Evolutionary conservation across 2,888 invertebrate genomes (phyloP).

Genomic region (Nomada ferruginata): DNA sequence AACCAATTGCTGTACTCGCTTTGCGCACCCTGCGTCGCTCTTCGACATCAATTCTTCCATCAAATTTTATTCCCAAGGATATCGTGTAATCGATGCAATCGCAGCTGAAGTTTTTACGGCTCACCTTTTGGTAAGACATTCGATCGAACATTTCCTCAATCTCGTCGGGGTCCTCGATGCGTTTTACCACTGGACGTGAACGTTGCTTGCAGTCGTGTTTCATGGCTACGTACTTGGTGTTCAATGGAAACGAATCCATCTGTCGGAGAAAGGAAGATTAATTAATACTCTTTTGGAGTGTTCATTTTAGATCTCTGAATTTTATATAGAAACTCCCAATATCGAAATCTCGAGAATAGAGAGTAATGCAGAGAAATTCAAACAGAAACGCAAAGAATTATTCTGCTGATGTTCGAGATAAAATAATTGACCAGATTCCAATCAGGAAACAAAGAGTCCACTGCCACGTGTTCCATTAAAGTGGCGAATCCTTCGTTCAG

Average conservation of each 20-base stretch:
- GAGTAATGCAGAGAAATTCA: background rate
- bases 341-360: too few relatives aligned
- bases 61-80: background rate
- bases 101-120: background rate
- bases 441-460: constrained; percentile 62
- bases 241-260: constrained; percentile 65
- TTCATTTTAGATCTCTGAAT: too few relatives aligned
- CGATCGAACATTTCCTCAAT: constrained; percentile 70
- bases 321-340: too few relatives aligned
- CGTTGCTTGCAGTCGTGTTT: constrained; percentile 61
- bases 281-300: too few relatives aligned
- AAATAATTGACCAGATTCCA: constrained; percentile 59
- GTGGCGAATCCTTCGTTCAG: constrained; percentile 62
- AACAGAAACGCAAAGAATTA: background rate
- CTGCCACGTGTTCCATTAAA: constrained; percentile 53
- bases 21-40: background rate
- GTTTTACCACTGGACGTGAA: constrained; percentile 60
- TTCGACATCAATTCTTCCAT: background rate
- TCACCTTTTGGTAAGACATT: constrained; percentile 70
- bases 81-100: background rate
- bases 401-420: background rate
- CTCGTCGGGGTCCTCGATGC: constrained; percentile 54
- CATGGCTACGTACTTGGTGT: constrained; percentile 68
- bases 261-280: background rate
- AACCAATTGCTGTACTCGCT: constrained; percentile 10